phyloP scores from a whole-genome alignment of 2,797 vertebrate species.

The Sylvia borin region DNA sequence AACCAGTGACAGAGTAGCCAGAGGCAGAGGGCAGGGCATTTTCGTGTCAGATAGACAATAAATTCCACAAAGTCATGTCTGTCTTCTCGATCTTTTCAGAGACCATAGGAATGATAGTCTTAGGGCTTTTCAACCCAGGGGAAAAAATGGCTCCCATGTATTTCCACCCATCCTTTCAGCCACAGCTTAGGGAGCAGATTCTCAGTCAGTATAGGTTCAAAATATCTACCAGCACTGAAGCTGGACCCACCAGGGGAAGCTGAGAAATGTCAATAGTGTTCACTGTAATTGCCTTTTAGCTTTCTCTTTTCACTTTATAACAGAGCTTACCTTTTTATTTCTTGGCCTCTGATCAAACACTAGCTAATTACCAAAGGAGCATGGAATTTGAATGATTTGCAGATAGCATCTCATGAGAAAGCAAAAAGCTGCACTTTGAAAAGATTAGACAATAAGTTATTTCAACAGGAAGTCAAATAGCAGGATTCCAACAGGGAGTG shows the following conservation, averaged over 20 bases:
- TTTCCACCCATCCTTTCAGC: background rate
- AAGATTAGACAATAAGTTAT: background rate
- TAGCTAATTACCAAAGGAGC: background rate
- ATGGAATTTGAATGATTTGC: background rate
- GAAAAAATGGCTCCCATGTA: background rate
- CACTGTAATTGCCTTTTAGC: background rate
- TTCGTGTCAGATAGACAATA: background rate
- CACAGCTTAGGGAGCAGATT: background rate
- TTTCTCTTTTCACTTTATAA: background rate
- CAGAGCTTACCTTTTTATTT: background rate
- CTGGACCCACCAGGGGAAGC: background rate
- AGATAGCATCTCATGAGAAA: background rate
- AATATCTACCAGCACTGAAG: background rate
- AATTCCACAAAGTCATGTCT: background rate
- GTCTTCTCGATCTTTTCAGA: background rate
- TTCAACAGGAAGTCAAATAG: conserved; percentile 4
- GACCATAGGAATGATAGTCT: background rate
- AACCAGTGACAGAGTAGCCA: background rate
- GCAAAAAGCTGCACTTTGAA: background rate
- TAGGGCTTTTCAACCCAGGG: background rate
- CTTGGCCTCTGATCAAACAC: background rate
- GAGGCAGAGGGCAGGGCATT: background rate
- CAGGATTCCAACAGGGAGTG: background rate
- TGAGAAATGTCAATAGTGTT: background rate
- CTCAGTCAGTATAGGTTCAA: background rate